Conservation (phyloP, 2,797 vertebrate species). For the Setipinna tenuifilis region DNA sequence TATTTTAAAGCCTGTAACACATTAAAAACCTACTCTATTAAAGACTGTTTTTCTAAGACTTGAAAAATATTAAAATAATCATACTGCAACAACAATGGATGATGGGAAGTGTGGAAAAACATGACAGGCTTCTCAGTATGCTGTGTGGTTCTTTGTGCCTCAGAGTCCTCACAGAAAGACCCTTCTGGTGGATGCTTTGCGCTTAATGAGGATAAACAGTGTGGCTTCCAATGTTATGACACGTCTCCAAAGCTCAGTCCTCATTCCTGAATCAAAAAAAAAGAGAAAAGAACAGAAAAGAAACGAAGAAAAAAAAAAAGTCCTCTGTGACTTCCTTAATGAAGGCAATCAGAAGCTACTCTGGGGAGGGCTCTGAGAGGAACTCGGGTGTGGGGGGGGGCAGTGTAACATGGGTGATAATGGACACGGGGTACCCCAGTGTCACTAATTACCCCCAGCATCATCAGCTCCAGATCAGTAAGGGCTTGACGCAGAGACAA, state of each 20-base stretch:
- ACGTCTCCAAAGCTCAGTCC: slow-evolving; percentile 34
- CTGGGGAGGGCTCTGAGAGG: slow-evolving; percentile 45
- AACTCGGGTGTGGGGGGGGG: background rate
- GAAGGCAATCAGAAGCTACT: slow-evolving; percentile 51
- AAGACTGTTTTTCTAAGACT: background rate
- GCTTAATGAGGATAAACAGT: slow-evolving; percentile 40
- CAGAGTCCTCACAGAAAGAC: slow-evolving; percentile 19
- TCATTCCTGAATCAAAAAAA: background rate
- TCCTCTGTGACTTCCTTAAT: slow-evolving; percentile 49
- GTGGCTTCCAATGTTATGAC: slow-evolving; percentile 40
- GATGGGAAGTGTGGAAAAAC: background rate
- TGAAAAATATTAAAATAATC: background rate
- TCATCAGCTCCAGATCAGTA: slow-evolving; percentile 31
- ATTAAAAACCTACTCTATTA: background rate
- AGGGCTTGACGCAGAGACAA: slow-evolving; percentile 31
- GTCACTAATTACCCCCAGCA: slow-evolving; percentile 48
- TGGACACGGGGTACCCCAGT: slow-evolving; percentile 44
- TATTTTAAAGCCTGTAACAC: background rate
- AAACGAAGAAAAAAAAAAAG: slow-evolving; percentile 10
- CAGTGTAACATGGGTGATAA: slow-evolving; percentile 45
- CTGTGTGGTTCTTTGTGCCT: slow-evolving; percentile 19
- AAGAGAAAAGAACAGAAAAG: slow-evolving; percentile 30
- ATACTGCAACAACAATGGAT: background rate
- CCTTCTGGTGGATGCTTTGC: slow-evolving; percentile 27
- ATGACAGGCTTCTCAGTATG: background rate